Evolutionary conservation across 1,140 invertebrate genomes (phyloP).

Genomic region (Pseudobourletiella spinata): DNA sequence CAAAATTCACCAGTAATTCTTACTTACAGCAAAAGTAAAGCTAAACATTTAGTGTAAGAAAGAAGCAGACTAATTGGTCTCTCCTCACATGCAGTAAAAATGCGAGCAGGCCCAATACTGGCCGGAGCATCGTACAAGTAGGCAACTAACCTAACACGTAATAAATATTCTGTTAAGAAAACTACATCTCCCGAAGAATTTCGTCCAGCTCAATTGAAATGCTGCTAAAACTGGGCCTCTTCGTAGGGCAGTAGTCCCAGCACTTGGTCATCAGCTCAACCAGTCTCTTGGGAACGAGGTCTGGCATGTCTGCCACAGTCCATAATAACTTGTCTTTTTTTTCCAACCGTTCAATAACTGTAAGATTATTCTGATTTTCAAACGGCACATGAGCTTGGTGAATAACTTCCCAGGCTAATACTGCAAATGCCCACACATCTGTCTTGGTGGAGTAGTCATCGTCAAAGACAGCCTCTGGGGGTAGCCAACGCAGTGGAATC

Average conservation of each 20-base stretch:
- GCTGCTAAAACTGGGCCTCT: conserved; percentile 30
- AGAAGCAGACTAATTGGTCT: no score
- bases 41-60: no score
- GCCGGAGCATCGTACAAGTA: no score
- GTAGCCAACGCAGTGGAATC: conserved; percentile 75
- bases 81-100: no score
- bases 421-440: conserved; percentile 86
- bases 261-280: conserved; percentile 13
- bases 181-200: conserved; percentile 15
- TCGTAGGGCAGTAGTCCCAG: conserved; percentile 28
- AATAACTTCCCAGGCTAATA: conserved; percentile 84
- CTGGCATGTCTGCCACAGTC: conserved; percentile 46
- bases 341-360: conserved; percentile 61
- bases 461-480: conserved; percentile 77
- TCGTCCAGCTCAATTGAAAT: conserved; percentile 27
- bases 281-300: conserved; percentile 9
- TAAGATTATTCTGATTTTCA: conserved; percentile 65
- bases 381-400: conserved; percentile 78
- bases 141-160: no score
- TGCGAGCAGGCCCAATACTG: no score
- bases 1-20: no score
- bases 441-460: conserved; percentile 88
- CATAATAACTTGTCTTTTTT: conserved; percentile 50
- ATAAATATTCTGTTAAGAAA: not conserved
- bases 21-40: no score